Percentiles rank a stretch among this genome's conserved stretches.
These are phyloP conservation scores for Diplosoma virens DNA, from an alignment of 23 tunicate species.

Conservation along the genomic window DNA sequence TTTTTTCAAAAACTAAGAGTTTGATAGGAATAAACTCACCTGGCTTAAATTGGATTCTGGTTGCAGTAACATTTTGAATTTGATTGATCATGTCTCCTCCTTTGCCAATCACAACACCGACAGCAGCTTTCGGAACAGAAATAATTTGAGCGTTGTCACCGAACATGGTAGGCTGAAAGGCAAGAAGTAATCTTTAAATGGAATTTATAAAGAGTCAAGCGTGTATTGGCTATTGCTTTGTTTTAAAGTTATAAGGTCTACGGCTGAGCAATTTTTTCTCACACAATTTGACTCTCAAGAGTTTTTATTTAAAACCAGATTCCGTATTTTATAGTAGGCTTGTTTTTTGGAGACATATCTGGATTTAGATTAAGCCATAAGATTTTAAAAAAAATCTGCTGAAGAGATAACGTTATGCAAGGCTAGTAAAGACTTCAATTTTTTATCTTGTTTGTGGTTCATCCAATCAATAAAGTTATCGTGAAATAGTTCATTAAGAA, in stretches of 20 bases:
- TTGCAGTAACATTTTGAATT: conserved; percentile 83
- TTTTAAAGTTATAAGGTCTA: no score
- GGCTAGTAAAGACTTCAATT: no score
- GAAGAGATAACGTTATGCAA: no score
- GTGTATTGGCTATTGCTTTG: no score
- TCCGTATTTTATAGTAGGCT: not conserved
- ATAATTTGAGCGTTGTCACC: conserved; percentile 54
- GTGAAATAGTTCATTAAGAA: no score
- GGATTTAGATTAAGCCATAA: not conserved
- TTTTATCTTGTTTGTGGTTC: no score
- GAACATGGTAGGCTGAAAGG: conserved; percentile 29
- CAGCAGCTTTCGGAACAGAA: conserved; percentile 97
- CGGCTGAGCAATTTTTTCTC: no score
- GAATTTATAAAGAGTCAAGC: no score
- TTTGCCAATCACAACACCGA: conserved; percentile 99
- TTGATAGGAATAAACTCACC: conserved; percentile 20
- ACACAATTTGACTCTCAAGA: no score
- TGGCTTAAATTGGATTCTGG: conserved; percentile 95
- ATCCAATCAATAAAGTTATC: no score
- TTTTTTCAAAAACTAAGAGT: not conserved
- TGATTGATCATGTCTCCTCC: conserved; percentile 98
- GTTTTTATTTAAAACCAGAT: no score
- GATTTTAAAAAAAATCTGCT: not conserved
- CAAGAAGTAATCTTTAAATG: no score
- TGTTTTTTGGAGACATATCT: not conserved